These are phyloP conservation scores for Peromyscus aztecus DNA, from an alignment of 2,797 vertebrate genomes.

Conservation along the genomic window DNA sequence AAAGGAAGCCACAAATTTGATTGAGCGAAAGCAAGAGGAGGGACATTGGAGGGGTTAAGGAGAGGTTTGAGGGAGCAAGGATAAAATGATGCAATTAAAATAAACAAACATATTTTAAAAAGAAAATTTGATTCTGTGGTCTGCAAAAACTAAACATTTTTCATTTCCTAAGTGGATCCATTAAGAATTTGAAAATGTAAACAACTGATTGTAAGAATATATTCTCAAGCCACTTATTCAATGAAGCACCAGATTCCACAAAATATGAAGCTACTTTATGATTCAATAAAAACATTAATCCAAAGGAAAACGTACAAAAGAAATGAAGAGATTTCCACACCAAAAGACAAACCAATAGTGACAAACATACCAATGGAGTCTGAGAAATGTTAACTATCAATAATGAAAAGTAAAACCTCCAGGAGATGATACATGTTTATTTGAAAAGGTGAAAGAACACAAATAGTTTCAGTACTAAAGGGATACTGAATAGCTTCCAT, in stretches of 20 bases:
- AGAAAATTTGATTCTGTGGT: background rate
- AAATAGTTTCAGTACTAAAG: background rate
- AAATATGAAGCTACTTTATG: background rate
- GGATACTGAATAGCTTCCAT: background rate
- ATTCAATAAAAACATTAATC: background rate
- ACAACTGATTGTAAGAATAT: conserved; percentile 20
- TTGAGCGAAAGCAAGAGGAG: background rate
- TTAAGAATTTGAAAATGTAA: conserved; percentile 39
- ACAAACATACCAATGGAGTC: background rate
- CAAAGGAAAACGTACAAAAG: conserved; percentile 43
- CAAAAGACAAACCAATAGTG: background rate
- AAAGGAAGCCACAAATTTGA: background rate
- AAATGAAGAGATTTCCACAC: background rate
- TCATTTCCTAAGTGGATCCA: background rate
- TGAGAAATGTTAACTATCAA: background rate
- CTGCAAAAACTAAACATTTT: background rate
- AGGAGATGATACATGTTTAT: background rate
- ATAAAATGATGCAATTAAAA: background rate
- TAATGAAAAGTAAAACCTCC: conserved; percentile 22
- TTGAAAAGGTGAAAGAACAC: background rate
- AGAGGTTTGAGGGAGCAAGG: background rate
- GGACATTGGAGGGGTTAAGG: background rate
- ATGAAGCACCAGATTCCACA: background rate
- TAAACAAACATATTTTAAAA: background rate
- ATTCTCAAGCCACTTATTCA: background rate